These are phyloP conservation scores for Copsychus sechellarum DNA, from an alignment of 2,113 vertebrate genomes.

Conservation along the genomic window DNA sequence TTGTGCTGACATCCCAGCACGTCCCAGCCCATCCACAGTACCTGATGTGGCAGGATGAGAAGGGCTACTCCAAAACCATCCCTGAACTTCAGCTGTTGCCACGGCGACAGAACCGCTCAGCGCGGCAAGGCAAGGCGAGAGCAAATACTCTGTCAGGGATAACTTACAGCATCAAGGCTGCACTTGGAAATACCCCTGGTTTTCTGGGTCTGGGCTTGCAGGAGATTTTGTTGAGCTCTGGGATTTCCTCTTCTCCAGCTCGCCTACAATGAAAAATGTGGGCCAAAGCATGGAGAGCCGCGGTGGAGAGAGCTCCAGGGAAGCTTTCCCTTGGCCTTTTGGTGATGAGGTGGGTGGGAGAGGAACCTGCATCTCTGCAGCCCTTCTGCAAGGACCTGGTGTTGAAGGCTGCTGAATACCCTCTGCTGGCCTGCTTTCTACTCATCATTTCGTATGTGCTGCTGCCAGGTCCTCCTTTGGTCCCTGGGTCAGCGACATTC, in stretches of 20 bases:
- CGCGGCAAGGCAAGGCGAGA: neutral
- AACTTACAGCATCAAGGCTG: neutral
- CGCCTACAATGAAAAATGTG: neutral
- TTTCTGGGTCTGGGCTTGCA: neutral
- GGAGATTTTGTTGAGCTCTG: neutral
- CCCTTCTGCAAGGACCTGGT: neutral
- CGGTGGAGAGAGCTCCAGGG: neutral
- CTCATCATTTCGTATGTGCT: neutral
- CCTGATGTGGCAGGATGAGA: neutral
- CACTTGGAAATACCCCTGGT: neutral
- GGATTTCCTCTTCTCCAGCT: neutral
- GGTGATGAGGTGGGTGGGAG: neutral
- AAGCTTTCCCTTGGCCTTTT: neutral
- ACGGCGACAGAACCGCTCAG: neutral
- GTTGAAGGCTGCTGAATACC: neutral
- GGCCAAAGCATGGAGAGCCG: neutral
- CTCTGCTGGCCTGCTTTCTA: neutral
- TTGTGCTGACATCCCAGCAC: neutral
- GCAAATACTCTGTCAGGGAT: neutral
- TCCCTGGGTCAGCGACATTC: neutral
- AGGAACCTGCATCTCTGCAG: neutral
- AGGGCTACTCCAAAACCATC: neutral
- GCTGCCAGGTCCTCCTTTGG: neutral
- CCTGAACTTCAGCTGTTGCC: slow-evolving; percentile 27
- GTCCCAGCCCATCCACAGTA: neutral